Percentiles rank a stretch among this genome's conserved stretches.
These are phyloP conservation scores for Apostichopus leukothele DNA, from an alignment of 53 echinoderm and acorn worm genomes.

Conservation along the genomic window DNA sequence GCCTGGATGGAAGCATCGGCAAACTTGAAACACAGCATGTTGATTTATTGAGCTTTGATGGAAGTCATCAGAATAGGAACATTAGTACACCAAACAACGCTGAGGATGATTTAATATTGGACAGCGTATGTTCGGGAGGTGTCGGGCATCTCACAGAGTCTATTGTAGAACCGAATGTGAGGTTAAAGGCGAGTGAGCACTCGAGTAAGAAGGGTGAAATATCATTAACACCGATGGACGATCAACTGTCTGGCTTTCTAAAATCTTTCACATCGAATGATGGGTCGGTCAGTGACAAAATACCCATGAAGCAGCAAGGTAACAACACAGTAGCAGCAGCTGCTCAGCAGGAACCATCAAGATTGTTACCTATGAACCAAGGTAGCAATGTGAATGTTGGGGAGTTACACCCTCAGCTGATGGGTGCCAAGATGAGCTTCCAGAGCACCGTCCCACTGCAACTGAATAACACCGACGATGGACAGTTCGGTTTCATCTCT, in stretches of 20 bases:
- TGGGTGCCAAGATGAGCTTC: slow-evolving; percentile 63
- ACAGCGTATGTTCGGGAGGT: not conserved
- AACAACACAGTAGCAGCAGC: not conserved
- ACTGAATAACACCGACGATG: slow-evolving; percentile 48
- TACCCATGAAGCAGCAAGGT: not conserved
- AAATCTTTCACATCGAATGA: not conserved
- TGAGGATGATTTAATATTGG: not conserved
- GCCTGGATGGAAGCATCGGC: not conserved
- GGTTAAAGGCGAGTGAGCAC: not conserved
- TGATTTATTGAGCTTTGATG: not conserved
- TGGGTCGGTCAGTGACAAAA: not conserved
- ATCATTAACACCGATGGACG: not conserved
- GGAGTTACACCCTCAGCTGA: slow-evolving; percentile 67
- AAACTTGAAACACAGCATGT: not conserved
- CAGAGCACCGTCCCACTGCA: slow-evolving; percentile 65
- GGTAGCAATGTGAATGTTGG: not conserved
- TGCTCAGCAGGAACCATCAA: not conserved
- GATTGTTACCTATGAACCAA: not conserved
- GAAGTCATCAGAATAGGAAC: not conserved
- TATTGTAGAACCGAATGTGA: not conserved
- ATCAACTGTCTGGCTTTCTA: not conserved
- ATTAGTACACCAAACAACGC: not conserved
- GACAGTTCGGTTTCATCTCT: slow-evolving; percentile 64
- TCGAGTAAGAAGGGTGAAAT: not conserved
- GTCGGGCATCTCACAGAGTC: not conserved